A percentile compares a stretch with the other conserved stretches of the same genome.
These are phyloP conservation scores for Melanaphis sacchari DNA, from an alignment of 1,140 invertebrate species.

Conservation along the genomic window DNA sequence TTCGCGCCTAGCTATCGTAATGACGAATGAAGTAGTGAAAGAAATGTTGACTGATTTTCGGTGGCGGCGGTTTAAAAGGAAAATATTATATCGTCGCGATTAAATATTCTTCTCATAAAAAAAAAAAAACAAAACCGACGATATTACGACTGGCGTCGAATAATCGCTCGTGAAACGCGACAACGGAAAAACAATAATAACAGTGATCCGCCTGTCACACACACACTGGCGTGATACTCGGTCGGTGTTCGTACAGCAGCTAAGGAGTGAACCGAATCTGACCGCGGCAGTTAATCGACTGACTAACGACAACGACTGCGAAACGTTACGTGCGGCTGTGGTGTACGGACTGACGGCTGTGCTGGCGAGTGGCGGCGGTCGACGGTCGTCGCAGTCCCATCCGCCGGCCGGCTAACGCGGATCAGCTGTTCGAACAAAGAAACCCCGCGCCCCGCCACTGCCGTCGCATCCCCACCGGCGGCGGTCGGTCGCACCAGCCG, in stretches of 20 bases:
- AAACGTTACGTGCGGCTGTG: neutral
- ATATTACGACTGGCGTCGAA: neutral
- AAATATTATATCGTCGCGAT: neutral
- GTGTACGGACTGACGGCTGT: neutral
- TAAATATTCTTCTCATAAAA: neutral
- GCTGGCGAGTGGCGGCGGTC: neutral
- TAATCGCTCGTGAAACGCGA: neutral
- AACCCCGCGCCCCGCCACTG: slow-evolving; percentile 3
- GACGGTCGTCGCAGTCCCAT: neutral
- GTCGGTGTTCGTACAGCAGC: neutral
- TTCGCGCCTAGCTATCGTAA: slow-evolving; percentile 14
- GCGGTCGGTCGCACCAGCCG: neutral
- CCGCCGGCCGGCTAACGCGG: slow-evolving; percentile 38
- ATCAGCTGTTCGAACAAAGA: slow-evolving; percentile 57
- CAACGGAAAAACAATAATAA: neutral
- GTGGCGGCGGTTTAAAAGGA: neutral
- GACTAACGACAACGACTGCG: neutral
- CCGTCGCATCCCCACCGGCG: slow-evolving; percentile 60
- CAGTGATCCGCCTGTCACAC: neutral
- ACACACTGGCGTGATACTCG: neutral
- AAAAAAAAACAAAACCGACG: neutral
- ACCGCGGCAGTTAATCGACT: slow-evolving; percentile 36
- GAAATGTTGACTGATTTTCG: neutral
- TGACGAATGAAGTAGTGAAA: neutral
- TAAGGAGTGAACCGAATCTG: slow-evolving; percentile 55